Conservation (phyloP, 2,888 invertebrate species). For the Hyposoter didymator region DNA sequence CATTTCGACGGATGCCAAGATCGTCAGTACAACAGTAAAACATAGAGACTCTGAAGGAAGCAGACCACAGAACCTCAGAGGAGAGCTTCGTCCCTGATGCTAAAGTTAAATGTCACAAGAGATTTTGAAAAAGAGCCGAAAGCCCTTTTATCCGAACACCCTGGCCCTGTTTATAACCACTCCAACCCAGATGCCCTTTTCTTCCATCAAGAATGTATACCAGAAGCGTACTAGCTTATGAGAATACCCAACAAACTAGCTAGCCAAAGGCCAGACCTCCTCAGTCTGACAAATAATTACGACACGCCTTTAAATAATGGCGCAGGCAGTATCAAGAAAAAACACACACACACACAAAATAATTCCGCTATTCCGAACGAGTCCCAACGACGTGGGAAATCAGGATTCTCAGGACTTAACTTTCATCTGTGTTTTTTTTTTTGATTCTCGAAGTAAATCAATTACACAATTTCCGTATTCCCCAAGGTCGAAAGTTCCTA, state of each 20-base stretch:
- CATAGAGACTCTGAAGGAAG: neutral
- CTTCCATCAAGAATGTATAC: neutral
- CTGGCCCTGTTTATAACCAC: conserved; percentile 60
- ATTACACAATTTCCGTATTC: neutral
- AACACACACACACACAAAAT: neutral
- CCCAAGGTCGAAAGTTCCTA: neutral
- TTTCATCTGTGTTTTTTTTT: neutral
- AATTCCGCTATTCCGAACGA: neutral
- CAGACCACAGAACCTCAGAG: conserved; percentile 14
- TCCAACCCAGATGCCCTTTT: conserved; percentile 65
- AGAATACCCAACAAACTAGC: neutral
- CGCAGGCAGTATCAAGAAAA: neutral
- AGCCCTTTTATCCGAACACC: conserved; percentile 54
- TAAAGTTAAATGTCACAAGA: conserved; percentile 20
- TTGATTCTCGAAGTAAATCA: neutral
- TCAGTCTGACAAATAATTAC: conserved; percentile 9
- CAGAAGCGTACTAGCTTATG: neutral
- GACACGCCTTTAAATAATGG: neutral
- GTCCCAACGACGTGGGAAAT: conserved; percentile 8
- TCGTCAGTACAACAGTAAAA: conserved; percentile 11
- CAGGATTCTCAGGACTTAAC: neutral
- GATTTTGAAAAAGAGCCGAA: conserved; percentile 48
- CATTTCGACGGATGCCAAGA: conserved; percentile 46
- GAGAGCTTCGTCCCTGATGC: neutral
- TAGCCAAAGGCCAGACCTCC: conserved; percentile 16